Base-by-base conservation (phyloP, 2,797 vertebrate genomes). In the Tangara arthus region DNA sequence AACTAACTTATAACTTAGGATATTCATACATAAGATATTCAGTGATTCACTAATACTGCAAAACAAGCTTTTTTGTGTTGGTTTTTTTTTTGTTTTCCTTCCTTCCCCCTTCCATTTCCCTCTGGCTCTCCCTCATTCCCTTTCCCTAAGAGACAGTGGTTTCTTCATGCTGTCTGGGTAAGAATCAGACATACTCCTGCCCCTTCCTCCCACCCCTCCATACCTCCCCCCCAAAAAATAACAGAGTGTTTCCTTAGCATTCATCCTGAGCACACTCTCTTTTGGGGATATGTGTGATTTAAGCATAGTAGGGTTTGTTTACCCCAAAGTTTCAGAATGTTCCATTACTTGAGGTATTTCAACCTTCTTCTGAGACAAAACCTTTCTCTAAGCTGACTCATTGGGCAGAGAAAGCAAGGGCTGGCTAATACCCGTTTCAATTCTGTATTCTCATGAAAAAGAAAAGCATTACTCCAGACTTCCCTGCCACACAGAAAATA, bases 21-120 rank as follows among this genome's bases (percentile, higher is more conserved):
- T 95, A 95, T 71, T 94, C 96, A 96, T 95, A 97, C 60, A 96
- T 70, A 96, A 95, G 95, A 96, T 98, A 97, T 94, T 97, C 97
- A 97, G 97, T 97, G 97, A 98, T 93, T 97, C 97, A 97, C 97
- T 97, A 98, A 98, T 97, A 98, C 98, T 97, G 97, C 96, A 96
- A 94, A 97, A 97, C 75, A 96, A 96, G 96, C 94, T 95, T 90
- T 93, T 85, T 89, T 82, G 81, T 73, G 52, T 69, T 52, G 12
- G 1, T 56, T 41, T 39, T 32, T 20, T 89, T 80, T 73, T 68
- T 55, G 20, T 55, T 55, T 55, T n/a, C 32, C 42, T 76, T 35
- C 37, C 53, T 83, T 77, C 30, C 49, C 77, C 42, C 12, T 65
- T 93, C 56, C 56, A 47, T 37, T 72, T 85, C 82, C 86, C 77